These are phyloP conservation scores for Condylura cristata DNA, from an alignment of 2,113 vertebrate species.

Conservation along the genomic window DNA sequence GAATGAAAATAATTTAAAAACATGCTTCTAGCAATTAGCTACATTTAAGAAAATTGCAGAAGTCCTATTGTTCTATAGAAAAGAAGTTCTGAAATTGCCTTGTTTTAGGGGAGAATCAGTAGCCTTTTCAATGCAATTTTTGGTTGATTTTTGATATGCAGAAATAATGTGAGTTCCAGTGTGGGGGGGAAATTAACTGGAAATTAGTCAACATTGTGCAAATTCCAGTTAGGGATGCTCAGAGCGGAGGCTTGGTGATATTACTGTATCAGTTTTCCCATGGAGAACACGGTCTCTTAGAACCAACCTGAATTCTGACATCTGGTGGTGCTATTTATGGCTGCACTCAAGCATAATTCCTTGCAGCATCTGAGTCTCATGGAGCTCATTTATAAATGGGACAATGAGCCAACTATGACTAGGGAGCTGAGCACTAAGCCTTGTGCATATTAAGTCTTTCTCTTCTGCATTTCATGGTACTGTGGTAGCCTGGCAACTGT, in stretches of 20 bases:
- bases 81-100: accelerated
- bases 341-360: not conserved
- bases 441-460: not conserved
- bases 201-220: not conserved
- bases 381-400: not conserved
- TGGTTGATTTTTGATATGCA: not conserved
- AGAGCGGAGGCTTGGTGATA: not conserved
- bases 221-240: not conserved
- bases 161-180: not conserved
- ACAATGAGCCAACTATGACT: not conserved
- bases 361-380: not conserved
- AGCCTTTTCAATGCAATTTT: not conserved
- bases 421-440: not conserved
- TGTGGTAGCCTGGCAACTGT: not conserved
- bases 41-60: not conserved
- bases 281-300: not conserved
- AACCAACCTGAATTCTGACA: not conserved
- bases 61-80: not conserved
- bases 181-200: not conserved
- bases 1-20: not conserved
- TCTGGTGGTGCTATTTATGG: not conserved
- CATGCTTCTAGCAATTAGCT: not conserved
- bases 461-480: accelerated
- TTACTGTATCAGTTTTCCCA: not conserved
- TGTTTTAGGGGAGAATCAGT: not conserved